Percentiles rank a stretch among this genome's conserved stretches.
Conservation (phyloP, 2,113 vertebrate species). For the Myodes glareolus region DNA sequence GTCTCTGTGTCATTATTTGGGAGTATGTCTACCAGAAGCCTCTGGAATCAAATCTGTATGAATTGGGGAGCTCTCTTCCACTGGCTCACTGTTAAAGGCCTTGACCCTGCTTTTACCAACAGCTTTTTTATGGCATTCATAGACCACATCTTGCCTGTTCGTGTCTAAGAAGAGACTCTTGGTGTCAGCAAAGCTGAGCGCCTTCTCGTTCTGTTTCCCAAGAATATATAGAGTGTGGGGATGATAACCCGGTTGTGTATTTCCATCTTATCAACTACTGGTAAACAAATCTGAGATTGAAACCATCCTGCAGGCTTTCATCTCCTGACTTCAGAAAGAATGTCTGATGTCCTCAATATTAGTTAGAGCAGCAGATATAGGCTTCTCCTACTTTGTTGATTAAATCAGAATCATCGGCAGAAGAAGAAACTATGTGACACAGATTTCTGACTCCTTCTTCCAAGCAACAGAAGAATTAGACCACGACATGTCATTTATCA, state of each 20-base stretch:
- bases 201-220: slow-evolving; percentile 44
- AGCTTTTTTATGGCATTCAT: neutral
- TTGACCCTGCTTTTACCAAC: slow-evolving; percentile 45
- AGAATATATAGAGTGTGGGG: slow-evolving; percentile 49
- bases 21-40: neutral
- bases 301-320: slow-evolving; percentile 57
- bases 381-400: slow-evolving; percentile 19
- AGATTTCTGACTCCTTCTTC: slow-evolving; percentile 29
- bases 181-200: slow-evolving; percentile 30
- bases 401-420: slow-evolving; percentile 53
- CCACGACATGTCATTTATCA: neutral
- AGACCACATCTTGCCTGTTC: slow-evolving; percentile 43
- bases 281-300: slow-evolving; percentile 64
- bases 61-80: neutral
- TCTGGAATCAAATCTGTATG: neutral
- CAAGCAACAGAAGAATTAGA: neutral
- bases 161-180: slow-evolving; percentile 58
- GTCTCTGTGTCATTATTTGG: neutral
- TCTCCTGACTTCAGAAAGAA: slow-evolving; percentile 61
- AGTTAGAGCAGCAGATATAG: slow-evolving; percentile 10
- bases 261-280: neutral
- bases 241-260: slow-evolving; percentile 36
- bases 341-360: slow-evolving; percentile 23
- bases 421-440: neutral
- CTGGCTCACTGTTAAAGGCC: neutral